Conservation (phyloP, 1,140 invertebrate genomes). For the Drosophila dunni region DNA sequence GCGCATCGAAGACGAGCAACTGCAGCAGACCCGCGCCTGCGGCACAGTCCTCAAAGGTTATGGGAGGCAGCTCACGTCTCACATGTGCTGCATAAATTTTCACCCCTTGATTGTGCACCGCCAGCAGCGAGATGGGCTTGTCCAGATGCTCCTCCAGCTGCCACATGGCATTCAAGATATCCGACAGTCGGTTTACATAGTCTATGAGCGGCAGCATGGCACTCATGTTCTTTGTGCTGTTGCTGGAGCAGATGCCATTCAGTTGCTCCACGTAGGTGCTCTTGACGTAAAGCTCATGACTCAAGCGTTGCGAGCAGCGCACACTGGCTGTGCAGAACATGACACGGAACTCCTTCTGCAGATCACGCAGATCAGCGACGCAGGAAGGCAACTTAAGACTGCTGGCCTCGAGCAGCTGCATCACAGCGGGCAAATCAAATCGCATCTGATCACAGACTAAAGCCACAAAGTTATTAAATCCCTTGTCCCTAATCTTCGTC, state of each 20-base stretch:
- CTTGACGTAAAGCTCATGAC: background rate
- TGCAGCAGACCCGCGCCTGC: slow-evolving; percentile 37
- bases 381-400: slow-evolving; percentile 6
- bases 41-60: slow-evolving; percentile 36
- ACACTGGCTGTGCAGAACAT: slow-evolving; percentile 37
- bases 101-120: slow-evolving; percentile 15
- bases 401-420: slow-evolving; percentile 12
- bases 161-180: slow-evolving; percentile 29
- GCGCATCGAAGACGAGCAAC: slow-evolving; percentile 34
- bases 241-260: slow-evolving; percentile 18
- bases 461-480: slow-evolving; percentile 25
- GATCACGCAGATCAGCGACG: slow-evolving; percentile 16
- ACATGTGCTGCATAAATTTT: slow-evolving; percentile 21
- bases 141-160: slow-evolving; percentile 26
- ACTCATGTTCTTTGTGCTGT: slow-evolving; percentile 27
- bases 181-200: slow-evolving; percentile 25
- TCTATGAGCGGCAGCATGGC: slow-evolving; percentile 18
- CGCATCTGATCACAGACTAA: slow-evolving; percentile 18
- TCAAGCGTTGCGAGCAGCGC: slow-evolving; percentile 17
- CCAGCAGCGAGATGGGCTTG: slow-evolving; percentile 24
- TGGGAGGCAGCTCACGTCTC: slow-evolving; percentile 28
- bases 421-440: slow-evolving; percentile 5
- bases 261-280: slow-evolving; percentile 27
- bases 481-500: slow-evolving; percentile 4
- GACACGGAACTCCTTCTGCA: slow-evolving; percentile 20